phyloP scores from a whole-genome alignment of 2,113 vertebrate genomes.

The Urocolius indicus region DNA sequence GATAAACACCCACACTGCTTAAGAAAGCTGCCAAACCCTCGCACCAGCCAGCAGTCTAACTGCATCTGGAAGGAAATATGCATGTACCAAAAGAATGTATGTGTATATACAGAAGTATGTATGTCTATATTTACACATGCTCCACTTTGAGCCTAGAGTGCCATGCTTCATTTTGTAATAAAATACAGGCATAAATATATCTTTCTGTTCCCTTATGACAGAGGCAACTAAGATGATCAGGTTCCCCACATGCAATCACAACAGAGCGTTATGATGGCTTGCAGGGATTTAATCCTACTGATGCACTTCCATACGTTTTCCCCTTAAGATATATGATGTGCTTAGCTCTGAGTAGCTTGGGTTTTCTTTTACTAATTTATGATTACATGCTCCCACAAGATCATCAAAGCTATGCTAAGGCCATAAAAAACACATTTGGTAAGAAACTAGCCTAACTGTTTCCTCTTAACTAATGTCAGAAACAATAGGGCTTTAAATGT shows the following conservation, averaged over 20 bases:
- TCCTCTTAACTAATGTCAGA: slow-evolving; percentile 52
- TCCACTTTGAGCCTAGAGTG: neutral
- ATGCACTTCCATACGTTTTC: neutral
- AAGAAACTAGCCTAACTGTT: slow-evolving; percentile 41
- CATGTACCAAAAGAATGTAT: slow-evolving; percentile 22
- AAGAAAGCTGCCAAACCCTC: slow-evolving; percentile 57
- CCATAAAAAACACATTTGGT: slow-evolving; percentile 38
- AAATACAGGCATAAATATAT: neutral
- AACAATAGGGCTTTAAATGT: slow-evolving; percentile 56
- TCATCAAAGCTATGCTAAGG: slow-evolving; percentile 36
- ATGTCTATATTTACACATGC: neutral
- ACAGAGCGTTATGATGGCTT: neutral
- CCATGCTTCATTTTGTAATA: neutral
- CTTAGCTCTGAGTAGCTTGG: slow-evolving; percentile 9
- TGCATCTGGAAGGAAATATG: slow-evolving; percentile 59
- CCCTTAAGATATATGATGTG: neutral
- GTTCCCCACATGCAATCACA: neutral
- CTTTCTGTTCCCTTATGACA: neutral
- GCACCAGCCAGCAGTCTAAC: slow-evolving; percentile 38
- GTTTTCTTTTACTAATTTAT: slow-evolving; percentile 29
- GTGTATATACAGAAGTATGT: neutral
- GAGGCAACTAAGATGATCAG: neutral
- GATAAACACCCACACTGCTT: slow-evolving; percentile 69
- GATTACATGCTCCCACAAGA: slow-evolving; percentile 30
- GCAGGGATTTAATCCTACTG: neutral